Evolutionary conservation across 2,888 invertebrate genomes (phyloP).

Genomic region (Pteria penguin): DNA sequence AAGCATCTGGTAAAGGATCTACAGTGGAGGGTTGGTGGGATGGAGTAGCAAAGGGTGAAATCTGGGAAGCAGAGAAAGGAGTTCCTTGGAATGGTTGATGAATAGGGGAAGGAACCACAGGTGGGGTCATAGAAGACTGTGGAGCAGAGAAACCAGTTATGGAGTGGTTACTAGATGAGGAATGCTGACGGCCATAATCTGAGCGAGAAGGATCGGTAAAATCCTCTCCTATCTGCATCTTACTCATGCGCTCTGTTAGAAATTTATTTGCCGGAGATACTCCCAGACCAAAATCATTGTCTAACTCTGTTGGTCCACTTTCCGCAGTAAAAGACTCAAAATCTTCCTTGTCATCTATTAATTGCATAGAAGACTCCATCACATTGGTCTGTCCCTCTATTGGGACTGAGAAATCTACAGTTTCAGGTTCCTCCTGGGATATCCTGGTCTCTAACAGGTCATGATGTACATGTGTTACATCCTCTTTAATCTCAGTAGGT

Average conservation of each 20-base stretch:
- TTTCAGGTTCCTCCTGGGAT: conserved; percentile 49
- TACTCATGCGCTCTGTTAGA: conserved; percentile 22
- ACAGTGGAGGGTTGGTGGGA: conserved; percentile 57
- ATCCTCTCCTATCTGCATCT: conserved; percentile 11
- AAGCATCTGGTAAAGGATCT: conserved; percentile 48
- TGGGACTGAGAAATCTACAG: conserved; percentile 57
- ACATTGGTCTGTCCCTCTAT: conserved; percentile 37
- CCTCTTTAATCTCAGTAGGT: neutral
- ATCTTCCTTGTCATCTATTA: conserved; percentile 62
- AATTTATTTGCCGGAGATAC: conserved; percentile 50
- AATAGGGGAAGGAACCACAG: conserved; percentile 19
- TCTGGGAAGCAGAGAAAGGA: conserved; percentile 59
- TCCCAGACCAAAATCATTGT: conserved; percentile 55
- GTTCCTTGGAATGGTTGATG: conserved; percentile 52
- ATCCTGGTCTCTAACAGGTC: conserved; percentile 37
- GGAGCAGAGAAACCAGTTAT: neutral
- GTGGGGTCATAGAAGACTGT: conserved; percentile 1
- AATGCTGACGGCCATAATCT: conserved; percentile 50
- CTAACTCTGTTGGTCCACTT: conserved; percentile 40
- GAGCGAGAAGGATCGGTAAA: conserved; percentile 6
- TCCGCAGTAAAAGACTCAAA: conserved; percentile 74
- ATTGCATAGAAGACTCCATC: conserved; percentile 49
- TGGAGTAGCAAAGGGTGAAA: conserved; percentile 67
- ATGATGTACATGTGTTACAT: conserved; percentile 32
- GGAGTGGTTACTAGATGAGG: conserved; percentile 37